Conservation (phyloP, 2,888 invertebrate species). For the Chrysomela aeneicollis region DNA sequence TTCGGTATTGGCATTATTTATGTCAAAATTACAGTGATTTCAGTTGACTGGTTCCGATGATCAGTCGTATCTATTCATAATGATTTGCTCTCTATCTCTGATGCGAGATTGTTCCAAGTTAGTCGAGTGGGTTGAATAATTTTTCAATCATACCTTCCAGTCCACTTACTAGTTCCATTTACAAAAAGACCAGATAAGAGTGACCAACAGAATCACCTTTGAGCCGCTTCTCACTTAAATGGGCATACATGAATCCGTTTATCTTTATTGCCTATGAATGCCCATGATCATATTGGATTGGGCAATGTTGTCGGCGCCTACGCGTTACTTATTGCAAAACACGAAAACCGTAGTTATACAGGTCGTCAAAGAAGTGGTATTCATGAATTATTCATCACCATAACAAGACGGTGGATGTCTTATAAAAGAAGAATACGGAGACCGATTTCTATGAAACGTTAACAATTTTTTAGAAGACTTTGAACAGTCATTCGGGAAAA, state of each 20-base stretch:
- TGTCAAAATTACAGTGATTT: no score
- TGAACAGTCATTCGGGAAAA: no score
- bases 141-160: neutral
- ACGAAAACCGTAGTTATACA: neutral
- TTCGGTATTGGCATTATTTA: no score
- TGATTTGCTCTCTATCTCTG: no score
- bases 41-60: no score
- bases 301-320: slow-evolving; percentile 23
- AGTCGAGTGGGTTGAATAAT: slow-evolving; percentile 2
- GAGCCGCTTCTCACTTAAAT: slow-evolving; percentile 21
- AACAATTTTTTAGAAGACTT: no score
- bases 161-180: slow-evolving; percentile 20
- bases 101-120: neutral
- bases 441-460: no score
- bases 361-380: no score
- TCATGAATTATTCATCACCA: no score
- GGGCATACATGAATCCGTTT: slow-evolving; percentile 23
- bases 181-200: slow-evolving; percentile 25
- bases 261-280: slow-evolving; percentile 4
- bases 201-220: slow-evolving; percentile 16
- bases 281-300: neutral
- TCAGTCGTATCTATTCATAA: no score
- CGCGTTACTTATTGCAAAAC: slow-evolving; percentile 1
- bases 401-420: no score
- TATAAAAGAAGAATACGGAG: no score